Evolutionary conservation across 2,888 invertebrate genomes (phyloP).

Genomic region (Nowickia ferox): DNA sequence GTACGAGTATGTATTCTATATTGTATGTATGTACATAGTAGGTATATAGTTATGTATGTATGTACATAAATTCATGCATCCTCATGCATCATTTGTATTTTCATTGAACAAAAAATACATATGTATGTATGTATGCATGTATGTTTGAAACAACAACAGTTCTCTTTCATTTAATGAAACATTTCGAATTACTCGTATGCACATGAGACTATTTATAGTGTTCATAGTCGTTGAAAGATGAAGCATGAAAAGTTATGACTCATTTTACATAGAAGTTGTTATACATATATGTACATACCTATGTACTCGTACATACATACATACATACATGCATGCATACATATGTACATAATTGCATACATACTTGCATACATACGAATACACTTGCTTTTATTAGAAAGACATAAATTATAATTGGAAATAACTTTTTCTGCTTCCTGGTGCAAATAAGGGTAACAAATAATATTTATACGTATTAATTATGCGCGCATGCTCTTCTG

Average conservation of each 20-base stretch:
- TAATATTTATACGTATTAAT: not conserved
- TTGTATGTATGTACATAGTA: conserved; percentile 4
- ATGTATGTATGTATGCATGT: not conserved
- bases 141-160: conserved; percentile 3
- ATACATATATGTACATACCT: not conserved
- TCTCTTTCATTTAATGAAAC: conserved; percentile 25
- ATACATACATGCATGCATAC: too few species aligned
- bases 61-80: not conserved
- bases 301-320: not conserved
- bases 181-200: conserved; percentile 29
- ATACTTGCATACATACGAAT: too few species aligned
- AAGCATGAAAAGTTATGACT: conserved; percentile 54
- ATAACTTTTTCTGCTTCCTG: conserved; percentile 13
- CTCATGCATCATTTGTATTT: conserved; percentile 12
- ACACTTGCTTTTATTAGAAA: too few species aligned
- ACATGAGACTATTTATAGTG: conserved; percentile 54
- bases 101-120: conserved; percentile 17
- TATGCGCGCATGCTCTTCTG: too few species aligned
- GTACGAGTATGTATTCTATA: not conserved
- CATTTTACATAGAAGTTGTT: conserved; percentile 3
- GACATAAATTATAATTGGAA: not conserved
- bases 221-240: conserved; percentile 18
- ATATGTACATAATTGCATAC: too few species aligned
- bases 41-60: not conserved
- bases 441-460: not conserved